phyloP scores from a whole-genome alignment of 1,140 invertebrate genomes.

The Campoletis sonorensis region DNA sequence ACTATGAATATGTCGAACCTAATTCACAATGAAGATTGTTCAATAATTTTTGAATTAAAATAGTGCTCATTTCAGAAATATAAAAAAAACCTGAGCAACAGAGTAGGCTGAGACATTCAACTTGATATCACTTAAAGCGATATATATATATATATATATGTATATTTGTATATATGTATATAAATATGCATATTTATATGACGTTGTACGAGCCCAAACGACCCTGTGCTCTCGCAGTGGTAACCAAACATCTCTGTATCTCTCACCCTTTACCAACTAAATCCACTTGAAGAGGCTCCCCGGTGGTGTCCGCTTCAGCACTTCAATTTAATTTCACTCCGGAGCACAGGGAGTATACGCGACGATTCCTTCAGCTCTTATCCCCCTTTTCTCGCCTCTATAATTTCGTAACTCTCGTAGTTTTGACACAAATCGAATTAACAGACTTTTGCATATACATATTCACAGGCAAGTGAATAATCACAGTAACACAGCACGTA shows the following conservation, averaged over 20 bases:
- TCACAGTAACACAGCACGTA: constrained; percentile 22
- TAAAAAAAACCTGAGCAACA: neutral
- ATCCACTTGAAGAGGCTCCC: constrained; percentile 41
- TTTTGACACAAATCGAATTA: constrained; percentile 14
- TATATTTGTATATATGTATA: neutral
- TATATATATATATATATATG: neutral
- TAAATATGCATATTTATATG: neutral
- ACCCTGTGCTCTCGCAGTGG: constrained; percentile 18
- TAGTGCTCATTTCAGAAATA: neutral
- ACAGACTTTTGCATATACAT: neutral
- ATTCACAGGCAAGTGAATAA: constrained; percentile 9
- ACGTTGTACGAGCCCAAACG: constrained; percentile 17
- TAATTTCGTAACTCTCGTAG: neutral
- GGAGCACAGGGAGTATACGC: constrained; percentile 5
- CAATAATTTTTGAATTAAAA: neutral
- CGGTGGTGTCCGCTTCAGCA: constrained; percentile 24
- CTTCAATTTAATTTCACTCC: constrained; percentile 43
- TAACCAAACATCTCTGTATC: constrained; percentile 25
- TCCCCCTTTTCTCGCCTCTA: constrained; percentile 7
- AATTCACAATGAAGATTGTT: no score
- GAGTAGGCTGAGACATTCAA: neutral
- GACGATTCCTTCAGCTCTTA: neutral
- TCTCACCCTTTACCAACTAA: constrained; percentile 38
- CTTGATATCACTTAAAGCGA: neutral
- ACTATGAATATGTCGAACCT: no score